A percentile compares a stretch with the other conserved stretches of the same genome.
These are phyloP conservation scores for Unio pictorum DNA, from an alignment of 2,888 invertebrate species.

Conservation along the genomic window DNA sequence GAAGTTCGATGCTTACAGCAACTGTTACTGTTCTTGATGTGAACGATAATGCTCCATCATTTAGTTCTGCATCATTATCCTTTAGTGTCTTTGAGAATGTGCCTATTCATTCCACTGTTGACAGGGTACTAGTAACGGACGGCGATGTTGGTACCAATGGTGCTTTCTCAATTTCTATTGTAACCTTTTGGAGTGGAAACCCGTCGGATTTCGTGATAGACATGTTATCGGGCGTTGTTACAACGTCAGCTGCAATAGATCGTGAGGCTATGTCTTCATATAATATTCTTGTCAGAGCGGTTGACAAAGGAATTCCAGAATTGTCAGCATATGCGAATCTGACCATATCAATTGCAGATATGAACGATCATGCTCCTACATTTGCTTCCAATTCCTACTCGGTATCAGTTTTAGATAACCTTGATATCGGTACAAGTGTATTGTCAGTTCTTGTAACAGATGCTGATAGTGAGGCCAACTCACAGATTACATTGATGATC, in stretches of 20 bases:
- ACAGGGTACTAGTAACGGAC: constrained; percentile 48
- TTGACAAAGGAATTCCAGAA: constrained; percentile 47
- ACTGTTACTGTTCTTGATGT: constrained; percentile 51
- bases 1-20: constrained; percentile 33
- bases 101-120: constrained; percentile 33
- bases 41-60: constrained; percentile 57
- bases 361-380: constrained; percentile 60
- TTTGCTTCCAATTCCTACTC: constrained; percentile 40
- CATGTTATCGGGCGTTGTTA: constrained; percentile 35
- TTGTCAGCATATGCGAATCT: constrained; percentile 42
- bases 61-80: constrained; percentile 36
- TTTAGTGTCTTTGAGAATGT: constrained; percentile 54
- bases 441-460: constrained; percentile 47
- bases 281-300: constrained; percentile 38
- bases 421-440: constrained; percentile 38
- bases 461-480: constrained; percentile 48
- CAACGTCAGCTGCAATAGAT: constrained; percentile 37
- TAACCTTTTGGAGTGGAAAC: constrained; percentile 33
- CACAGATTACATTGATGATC: constrained; percentile 47
- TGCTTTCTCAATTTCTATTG: constrained; percentile 33
- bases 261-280: constrained; percentile 43
- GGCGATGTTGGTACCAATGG: constrained; percentile 50
- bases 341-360: constrained; percentile 50
- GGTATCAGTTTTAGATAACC: constrained; percentile 46
- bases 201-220: constrained; percentile 39